These are phyloP conservation scores for Hypolimnas misippus DNA, from an alignment of 2,888 invertebrate genomes.

Conservation along the genomic window DNA sequence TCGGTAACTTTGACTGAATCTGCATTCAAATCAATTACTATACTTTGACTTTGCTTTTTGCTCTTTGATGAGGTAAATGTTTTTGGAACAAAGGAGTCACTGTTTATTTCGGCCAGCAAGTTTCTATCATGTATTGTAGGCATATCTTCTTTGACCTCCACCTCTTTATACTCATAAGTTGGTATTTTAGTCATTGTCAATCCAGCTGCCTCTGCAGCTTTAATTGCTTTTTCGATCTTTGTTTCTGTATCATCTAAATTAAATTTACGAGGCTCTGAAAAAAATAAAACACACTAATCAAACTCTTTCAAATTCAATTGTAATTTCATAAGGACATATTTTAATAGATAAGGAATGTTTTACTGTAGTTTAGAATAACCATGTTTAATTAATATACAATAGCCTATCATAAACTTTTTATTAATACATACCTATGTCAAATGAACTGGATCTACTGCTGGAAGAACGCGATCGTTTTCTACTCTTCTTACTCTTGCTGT, in stretches of 20 bases:
- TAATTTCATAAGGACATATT: too few relatives aligned
- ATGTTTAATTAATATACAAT: not conserved
- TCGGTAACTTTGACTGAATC: conserved; percentile 88
- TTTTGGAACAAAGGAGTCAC: conserved; percentile 87
- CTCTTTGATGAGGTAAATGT: conserved; percentile 83
- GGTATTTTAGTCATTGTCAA: conserved; percentile 80
- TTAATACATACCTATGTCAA: conserved; percentile 63
- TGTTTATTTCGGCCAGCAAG: conserved; percentile 88
- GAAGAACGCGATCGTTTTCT: conserved; percentile 64
- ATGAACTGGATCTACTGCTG: conserved; percentile 69
- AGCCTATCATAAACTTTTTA: not conserved
- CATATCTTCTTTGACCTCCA: conserved; percentile 78
- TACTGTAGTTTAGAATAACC: too few relatives aligned
- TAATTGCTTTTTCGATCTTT: conserved; percentile 77
- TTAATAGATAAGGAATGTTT: too few relatives aligned
- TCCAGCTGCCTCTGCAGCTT: conserved; percentile 79
- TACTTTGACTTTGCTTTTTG: conserved; percentile 87
- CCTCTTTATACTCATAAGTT: conserved; percentile 77
- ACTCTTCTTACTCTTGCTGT: conserved; percentile 59
- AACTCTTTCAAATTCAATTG: not conserved
- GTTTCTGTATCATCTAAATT: conserved; percentile 73
- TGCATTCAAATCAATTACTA: conserved; percentile 88
- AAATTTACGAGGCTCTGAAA: conserved; percentile 60
- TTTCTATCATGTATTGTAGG: conserved; percentile 82
- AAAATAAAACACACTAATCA: not conserved